Evolutionary conservation across 2,113 vertebrate species (phyloP).

Genomic region (Eptesicus fuscus): DNA sequence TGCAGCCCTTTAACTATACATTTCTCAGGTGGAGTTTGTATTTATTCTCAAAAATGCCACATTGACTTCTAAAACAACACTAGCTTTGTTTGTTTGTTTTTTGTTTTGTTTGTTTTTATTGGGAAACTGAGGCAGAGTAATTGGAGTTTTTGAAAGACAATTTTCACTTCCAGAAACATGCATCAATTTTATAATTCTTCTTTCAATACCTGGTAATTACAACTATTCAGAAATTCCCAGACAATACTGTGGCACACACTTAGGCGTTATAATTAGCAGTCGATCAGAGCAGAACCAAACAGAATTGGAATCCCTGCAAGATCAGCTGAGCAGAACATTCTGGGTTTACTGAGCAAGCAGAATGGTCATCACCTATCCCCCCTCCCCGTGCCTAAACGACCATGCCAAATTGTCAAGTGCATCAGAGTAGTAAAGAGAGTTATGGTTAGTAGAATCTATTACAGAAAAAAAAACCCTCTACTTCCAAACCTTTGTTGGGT

Average conservation of each 20-base stretch:
- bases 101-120: not conserved
- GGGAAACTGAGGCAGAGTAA: not conserved
- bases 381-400: not conserved
- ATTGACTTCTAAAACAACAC: not conserved
- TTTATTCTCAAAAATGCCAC: not conserved
- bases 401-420: not conserved
- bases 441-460: not conserved
- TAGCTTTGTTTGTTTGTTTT: too few relatives aligned
- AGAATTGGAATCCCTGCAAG: not conserved
- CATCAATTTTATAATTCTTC: not conserved
- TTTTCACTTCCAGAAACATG: not conserved
- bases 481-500: not conserved
- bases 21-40: not conserved
- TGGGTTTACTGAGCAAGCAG: not conserved
- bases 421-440: not conserved
- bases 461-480: not conserved
- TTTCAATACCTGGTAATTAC: not conserved
- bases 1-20: not conserved
- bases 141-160: not conserved
- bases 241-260: not conserved
- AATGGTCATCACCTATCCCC: not conserved
- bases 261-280: not conserved
- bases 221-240: conserved; percentile 14
- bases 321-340: not conserved
- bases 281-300: not conserved